Evolutionary conservation across 2,797 vertebrate genomes (phyloP), one percentile per base, ranked within the genome.

Genomic region (Lateolabrax maculatus): DNA sequence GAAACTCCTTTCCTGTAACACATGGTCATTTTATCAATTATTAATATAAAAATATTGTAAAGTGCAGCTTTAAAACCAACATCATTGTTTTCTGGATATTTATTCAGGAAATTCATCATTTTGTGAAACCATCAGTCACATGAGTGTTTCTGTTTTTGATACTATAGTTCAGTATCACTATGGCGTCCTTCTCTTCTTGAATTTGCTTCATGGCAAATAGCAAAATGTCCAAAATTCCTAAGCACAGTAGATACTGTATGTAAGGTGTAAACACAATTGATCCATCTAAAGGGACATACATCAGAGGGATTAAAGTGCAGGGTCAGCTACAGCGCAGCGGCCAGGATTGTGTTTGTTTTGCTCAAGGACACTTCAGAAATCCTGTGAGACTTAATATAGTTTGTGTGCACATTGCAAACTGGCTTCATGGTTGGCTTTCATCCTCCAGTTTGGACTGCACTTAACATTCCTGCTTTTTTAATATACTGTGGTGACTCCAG

Each of bases 361-460:
- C 57, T 79, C 66, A 89, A 87, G 70, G 81, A 74, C 81, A 68
- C 83, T 72, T 79, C 62, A 51, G 52, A 60, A 84, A 56, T 71
- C 71, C 52, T 64, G 31, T 21, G 66, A 70, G 64, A 51, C 31
- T 70, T 67, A 27, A 71, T 46, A 70, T 36, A 83, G 46, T 44
- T 27, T 49, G 52, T 79, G 63, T 84, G 48, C 84, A 71, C 53
- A 52, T 69, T 70, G 57, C 41, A 71, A 27, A 68, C 43, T 77
- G 76, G 71, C 65, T 72, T 75, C 61, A 68, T 65, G 63, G 18
- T 55, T 71, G 57, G 27, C 39, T 64, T 67, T 83, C 55, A 48
- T 78, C 19, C 58, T 67, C 41, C n/a, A 23, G 39, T 72, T 77
- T 85, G 19, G 60, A 83, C 69, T 13, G 34, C 39, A 58, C 57